Base-by-base conservation (phyloP, 2,888 invertebrate genomes). In the Folsomia manolachei region DNA sequence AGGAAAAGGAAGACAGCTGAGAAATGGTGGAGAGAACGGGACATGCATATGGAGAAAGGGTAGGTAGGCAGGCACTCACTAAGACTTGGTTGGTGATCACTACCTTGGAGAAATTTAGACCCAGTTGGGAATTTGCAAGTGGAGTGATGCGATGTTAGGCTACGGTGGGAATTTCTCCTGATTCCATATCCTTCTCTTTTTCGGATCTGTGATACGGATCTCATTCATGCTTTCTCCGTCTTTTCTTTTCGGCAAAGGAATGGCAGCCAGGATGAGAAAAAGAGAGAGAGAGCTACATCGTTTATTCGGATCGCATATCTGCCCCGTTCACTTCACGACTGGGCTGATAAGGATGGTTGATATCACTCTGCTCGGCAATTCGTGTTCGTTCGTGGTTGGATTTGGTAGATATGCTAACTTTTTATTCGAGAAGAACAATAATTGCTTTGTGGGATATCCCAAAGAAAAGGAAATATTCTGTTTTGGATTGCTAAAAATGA, bases 1-100 rank as follows among this genome's bases (percentile, higher is more conserved):
- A n/a, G 71, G 63, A 63, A 63, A 63, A 61, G 53, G 65, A 60
- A 73, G 78, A 78, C 76, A 76, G 75, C 74, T 78, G 78, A 78
- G 74, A 78, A 78, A 78, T 78, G 74, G 74, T 69, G 71, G 63
- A 60, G 71, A 76, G 72, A 71, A 69, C 75, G 51, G 69, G 70
- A 69, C 71, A 74, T 75, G 76, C 75, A 66, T 73, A 74, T 68
- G 7, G 7, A 19, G 56, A 7, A 56, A 56, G 21, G 21, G 11
- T 19, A 56, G 4, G 39, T 9, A 4, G 39, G 14, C 39, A 14
- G 39, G n/a, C n/a, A n/a, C n/a, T n/a, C n/a, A n/a, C n/a, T n/a
- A n/a, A 56, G 56, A 19, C 7, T 7, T 14, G 7, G 56, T 14
- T 56, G 18, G 7, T 56, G 18, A 19, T 21, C 19, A 56, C 56